Evolutionary conservation across 2,797 vertebrate genomes (phyloP), one percentile per base, ranked within the genome.

Genomic region (Kryptolebias ocellatus): DNA sequence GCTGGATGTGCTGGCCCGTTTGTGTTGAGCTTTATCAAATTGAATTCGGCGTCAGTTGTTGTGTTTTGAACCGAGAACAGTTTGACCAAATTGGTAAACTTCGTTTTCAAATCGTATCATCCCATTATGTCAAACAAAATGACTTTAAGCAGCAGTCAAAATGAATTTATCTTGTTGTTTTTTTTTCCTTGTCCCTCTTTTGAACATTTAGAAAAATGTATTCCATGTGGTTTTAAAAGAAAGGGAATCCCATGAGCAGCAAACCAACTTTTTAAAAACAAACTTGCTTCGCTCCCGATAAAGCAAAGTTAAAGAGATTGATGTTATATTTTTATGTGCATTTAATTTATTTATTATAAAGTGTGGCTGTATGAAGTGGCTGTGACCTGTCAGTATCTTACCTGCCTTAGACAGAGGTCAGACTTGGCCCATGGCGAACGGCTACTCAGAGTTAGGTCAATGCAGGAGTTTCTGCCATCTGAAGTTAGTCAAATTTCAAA

Each of bases 221-320:
- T 90, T 90, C 84, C 88, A 81, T 72, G 82, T 92, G 86, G 83
- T 79, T 12, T 34, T 14, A 31, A 5, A 49, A 69, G 73, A 67
- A 75, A 88, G 82, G 84, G 83, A 90, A 89, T 88, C 86, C 87
- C 83, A 72, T 79, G 78, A 85, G 84, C 83, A 84, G 78, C 82
- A 76, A 86, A 85, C 69, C 62, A 89, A 89, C 74, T 80, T 87
- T 78, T 85, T 83, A 83, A 83, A 83, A 79, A 68, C 56, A 17
- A 14, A 37, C 49, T 50, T 14, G n/a, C 17, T 31, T 50, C 12
- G 50, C 16, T 20, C 46, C 46, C 2, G 4, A 5, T 50, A 10
- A 50, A 4, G 20, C 3, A 2, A 20, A 11, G 37, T 39, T 42
- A 42, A 12, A 42, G 10, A 14, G 10, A 42, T 12, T 12, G 2